Base-by-base conservation (phyloP, 2,797 vertebrate species). In the Podargus strigoides region DNA sequence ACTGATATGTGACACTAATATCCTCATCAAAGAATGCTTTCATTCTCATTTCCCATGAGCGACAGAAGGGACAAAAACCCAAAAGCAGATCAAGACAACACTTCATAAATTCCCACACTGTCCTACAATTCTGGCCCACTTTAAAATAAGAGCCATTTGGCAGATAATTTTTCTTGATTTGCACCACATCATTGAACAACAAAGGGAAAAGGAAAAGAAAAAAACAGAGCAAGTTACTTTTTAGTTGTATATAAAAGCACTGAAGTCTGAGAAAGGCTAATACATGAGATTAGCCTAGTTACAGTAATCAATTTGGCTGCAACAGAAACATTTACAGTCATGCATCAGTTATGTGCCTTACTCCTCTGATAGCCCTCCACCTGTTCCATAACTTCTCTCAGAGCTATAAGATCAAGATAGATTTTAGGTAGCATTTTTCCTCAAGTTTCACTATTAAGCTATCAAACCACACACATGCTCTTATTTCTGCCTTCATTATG, bases 101-200 rank as follows among this genome's bases (percentile, higher is more conserved):
- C n/a, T 84, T 64, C 9, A 11, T 77, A 49, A 84, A 94, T 92
- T 81, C 74, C 89, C 93, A 92, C 47, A 53, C 76, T 64, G 20
- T 14, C 22, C 56, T 55, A 80, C 32, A 89, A 59, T 36, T 66
- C 74, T 83, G 50, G 55, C 41, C 26, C 23, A 37, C 50, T 70
- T 79, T 41, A 85, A 85, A 87, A 32, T 34, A 83, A 39, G 42
- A 62, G 28, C 44, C 77, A 56, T 30, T 68, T 77, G 70, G 69
- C 50, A 63, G 47, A 80, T 56, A 77, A 91, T 90, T 11, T 5
- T 60, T 92, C 84, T 89, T 91, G 58, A 92, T 92, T 93, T 93
- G 70, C 55, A 86, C 15, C 85, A 94, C 82, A 84, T 50, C 79
- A 27, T 18, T 82, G 85, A 78, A 53, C 34, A 84, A 68, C 21